Base-by-base conservation (phyloP, 2,797 vertebrate genomes). In the Diceros bicornis region DNA sequence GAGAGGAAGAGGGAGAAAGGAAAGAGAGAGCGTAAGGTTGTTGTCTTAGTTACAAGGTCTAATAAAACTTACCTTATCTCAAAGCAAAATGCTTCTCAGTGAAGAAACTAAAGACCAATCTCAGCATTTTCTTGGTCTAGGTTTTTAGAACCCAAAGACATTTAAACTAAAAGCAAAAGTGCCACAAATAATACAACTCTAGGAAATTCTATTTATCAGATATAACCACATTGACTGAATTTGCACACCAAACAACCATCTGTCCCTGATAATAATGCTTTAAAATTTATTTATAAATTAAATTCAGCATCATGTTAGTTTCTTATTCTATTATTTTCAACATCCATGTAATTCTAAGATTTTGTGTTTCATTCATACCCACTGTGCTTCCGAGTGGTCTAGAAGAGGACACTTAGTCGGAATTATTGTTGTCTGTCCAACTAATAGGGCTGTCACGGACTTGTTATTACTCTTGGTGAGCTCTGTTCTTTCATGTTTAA, bases 401-500 rank as follows among this genome's bases (percentile, higher is more conserved):
- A 89, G 61, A 89, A 88, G 69, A 89, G 79, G 44, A 90, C 62
- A 90, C 71, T 89, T 93, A 95, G 44, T 66, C 29, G 68, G 66
- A 96, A 97, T 96, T 95, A 82, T 61, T 13, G 0, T 79, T 4
- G 52, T 95, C 96, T 83, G 47, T 62, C 69, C 94, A 57, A 4
- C 32, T 14, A 74, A 81, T 20, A 41, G 47, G 82, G 11, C 75
- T 85, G 83, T 69, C 82, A 72, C 17, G 0, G 50, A 57, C 71
- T 85, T 66, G 11, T 97, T 95, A 92, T 96, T 90, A 74, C 75
- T 88, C 85, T 93, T 88, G 41, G 95, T 86, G 89, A 95, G 95
- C 41, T 98, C 86, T 97, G 89, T 94, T 90, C 92, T 89, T 97
- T 97, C 92, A 95, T n/a, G 25, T 92, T 89, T 55, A 72, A 96